These are phyloP conservation scores for Stictocephala bisonia DNA, from an alignment of 2,888 invertebrate species.

Conservation along the genomic window DNA sequence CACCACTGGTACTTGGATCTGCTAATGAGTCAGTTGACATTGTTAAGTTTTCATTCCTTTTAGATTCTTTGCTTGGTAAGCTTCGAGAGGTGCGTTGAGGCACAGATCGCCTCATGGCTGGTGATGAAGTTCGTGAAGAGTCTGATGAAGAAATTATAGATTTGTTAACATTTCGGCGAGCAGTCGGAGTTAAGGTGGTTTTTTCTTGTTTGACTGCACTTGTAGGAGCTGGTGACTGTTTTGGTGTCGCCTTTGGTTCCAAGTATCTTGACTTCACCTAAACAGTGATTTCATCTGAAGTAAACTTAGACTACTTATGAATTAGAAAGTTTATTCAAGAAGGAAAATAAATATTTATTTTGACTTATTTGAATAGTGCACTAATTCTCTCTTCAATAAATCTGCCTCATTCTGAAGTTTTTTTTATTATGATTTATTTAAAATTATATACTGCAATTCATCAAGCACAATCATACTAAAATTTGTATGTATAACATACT, in stretches of 20 bases:
- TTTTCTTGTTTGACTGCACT: conserved; percentile 22
- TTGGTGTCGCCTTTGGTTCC: conserved; percentile 66
- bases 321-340: too few species aligned
- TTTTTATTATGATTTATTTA: too few species aligned
- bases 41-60: conserved; percentile 60
- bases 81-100: conserved; percentile 46
- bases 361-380: too few species aligned
- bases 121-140: conserved; percentile 77
- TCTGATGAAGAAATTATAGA: conserved; percentile 72
- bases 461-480: too few species aligned
- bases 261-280: conserved; percentile 72
- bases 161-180: conserved; percentile 63
- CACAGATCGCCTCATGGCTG: conserved; percentile 66
- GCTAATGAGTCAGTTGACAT: conserved; percentile 65
- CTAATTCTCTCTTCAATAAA: too few species aligned
- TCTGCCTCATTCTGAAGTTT: too few species aligned
- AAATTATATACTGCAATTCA: too few species aligned
- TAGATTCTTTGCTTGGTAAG: conserved; percentile 7
- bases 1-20: conserved; percentile 43
- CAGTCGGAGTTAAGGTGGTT: conserved; percentile 29
- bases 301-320: too few species aligned
- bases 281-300: too few species aligned
- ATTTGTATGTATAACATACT: too few species aligned
- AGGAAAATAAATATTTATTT: too few species aligned
- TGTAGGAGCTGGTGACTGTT: conserved; percentile 41